Percentiles rank a stretch among this genome's conserved stretches.
These are phyloP conservation scores for Brachypalpus laphriformis DNA, from an alignment of 2,888 invertebrate genomes.

Conservation along the genomic window DNA sequence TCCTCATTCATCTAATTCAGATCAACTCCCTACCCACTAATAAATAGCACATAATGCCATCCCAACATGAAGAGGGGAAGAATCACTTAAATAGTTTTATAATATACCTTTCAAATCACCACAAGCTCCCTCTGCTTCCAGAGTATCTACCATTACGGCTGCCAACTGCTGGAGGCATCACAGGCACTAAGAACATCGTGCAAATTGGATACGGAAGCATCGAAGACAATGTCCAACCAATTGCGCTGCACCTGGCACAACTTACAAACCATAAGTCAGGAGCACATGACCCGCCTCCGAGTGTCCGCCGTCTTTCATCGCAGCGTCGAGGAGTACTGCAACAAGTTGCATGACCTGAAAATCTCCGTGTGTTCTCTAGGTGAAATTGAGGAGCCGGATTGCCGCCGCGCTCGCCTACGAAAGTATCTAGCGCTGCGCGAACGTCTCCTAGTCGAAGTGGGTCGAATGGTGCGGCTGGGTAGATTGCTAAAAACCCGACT, in stretches of 20 bases:
- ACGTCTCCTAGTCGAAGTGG: constrained; percentile 87
- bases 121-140: constrained; percentile 78
- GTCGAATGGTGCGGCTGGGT: constrained; percentile 88
- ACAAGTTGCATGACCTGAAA: constrained; percentile 85
- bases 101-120: constrained; percentile 20
- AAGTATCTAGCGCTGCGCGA: constrained; percentile 86
- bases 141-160: constrained; percentile 92
- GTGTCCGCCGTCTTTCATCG: constrained; percentile 90
- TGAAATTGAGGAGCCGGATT: constrained; percentile 81
- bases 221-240: constrained; percentile 84
- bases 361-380: constrained; percentile 84
- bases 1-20: constrained; percentile 67
- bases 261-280: constrained; percentile 88
- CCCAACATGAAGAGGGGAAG: neutral
- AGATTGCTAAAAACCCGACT: constrained; percentile 86
- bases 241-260: constrained; percentile 88
- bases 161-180: constrained; percentile 90
- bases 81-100: constrained; percentile 24
- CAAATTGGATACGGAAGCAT: constrained; percentile 85
- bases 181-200: constrained; percentile 89
- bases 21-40: constrained; percentile 38
- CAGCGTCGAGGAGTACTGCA: constrained; percentile 87
- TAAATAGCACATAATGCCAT: constrained; percentile 20
- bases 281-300: constrained; percentile 89
- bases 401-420: constrained; percentile 83